Evolutionary conservation across 2,797 vertebrate genomes (phyloP).

Genomic region (Crocodylus rhombifer): DNA sequence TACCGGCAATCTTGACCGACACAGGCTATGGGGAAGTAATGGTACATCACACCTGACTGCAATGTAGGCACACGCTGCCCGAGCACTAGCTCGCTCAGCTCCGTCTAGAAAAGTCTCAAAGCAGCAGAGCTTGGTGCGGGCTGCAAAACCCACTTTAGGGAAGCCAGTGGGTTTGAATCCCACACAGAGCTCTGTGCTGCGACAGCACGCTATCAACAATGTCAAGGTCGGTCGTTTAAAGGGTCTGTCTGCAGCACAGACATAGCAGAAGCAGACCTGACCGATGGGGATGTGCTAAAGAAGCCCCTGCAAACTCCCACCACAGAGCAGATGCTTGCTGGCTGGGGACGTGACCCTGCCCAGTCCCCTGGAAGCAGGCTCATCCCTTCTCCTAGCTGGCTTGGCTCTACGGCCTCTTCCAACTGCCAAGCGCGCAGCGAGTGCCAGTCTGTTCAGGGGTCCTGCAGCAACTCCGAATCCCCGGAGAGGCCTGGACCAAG

Average conservation of each 20-base stretch:
- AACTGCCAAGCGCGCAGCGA: background rate
- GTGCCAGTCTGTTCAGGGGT: accelerated
- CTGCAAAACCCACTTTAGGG: too few species aligned
- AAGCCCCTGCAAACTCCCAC: background rate
- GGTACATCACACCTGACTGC: too few species aligned
- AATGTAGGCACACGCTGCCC: too few species aligned
- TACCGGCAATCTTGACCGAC: background rate
- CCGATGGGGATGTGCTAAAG: background rate
- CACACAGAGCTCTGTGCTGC: too few species aligned
- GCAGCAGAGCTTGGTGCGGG: too few species aligned
- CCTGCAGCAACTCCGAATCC: slow-evolving; percentile 30
- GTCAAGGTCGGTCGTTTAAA: too few species aligned
- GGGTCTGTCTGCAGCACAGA: background rate
- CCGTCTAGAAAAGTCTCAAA: too few species aligned
- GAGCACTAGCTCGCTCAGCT: too few species aligned
- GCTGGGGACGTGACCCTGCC: background rate
- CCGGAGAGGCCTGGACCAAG: slow-evolving; percentile 29
- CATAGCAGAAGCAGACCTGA: background rate
- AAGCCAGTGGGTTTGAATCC: too few species aligned
- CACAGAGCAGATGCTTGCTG: accelerated
- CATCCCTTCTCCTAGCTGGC: background rate
- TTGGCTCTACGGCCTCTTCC: background rate
- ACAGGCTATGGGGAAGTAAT: background rate
- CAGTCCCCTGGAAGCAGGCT: background rate
- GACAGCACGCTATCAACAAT: too few species aligned